phyloP scores from a whole-genome alignment of 37 sponge, comb jelly and placozoan species.

The Ianthella basta region DNA sequence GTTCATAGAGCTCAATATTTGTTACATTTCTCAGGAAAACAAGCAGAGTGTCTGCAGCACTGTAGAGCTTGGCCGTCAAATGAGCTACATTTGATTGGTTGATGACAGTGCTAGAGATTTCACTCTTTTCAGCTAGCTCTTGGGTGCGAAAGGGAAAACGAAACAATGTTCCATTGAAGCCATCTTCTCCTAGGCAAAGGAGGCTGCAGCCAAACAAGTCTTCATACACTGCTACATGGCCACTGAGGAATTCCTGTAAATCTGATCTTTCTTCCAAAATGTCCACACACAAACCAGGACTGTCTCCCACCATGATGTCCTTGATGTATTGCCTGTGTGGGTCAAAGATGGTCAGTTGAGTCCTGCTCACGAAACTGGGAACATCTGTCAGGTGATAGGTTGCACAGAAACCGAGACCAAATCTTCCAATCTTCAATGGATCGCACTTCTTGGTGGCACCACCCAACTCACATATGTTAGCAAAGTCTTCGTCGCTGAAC shows the following conservation, averaged over 20 bases:
- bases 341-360: conserved; percentile 81
- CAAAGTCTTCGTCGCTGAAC: conserved; percentile 78
- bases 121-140: conserved; percentile 25
- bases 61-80: conserved; percentile 36
- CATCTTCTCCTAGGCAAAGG: conserved; percentile 17
- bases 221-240: conserved; percentile 62
- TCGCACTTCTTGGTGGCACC: conserved; percentile 70
- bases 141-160: conserved; percentile 76
- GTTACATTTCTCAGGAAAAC: conserved; percentile 59
- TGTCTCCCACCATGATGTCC: conserved; percentile 11
- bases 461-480: conserved; percentile 71
- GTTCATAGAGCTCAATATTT: conserved; percentile 41
- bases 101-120: conserved; percentile 54
- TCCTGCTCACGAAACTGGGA: conserved; percentile 85
- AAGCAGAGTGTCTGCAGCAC: conserved; percentile 52
- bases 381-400: conserved; percentile 81
- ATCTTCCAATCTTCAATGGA: conserved; percentile 76
- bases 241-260: conserved; percentile 28
- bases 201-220: conserved; percentile 41
- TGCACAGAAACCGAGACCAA: conserved; percentile 86
- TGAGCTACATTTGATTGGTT: conserved; percentile 22
- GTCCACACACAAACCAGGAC: conserved; percentile 70
- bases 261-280: neutral
- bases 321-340: conserved; percentile 57
- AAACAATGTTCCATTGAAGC: conserved; percentile 65